These are phyloP conservation scores for Eumaeus atala DNA, from an alignment of 1,140 invertebrate species.

Conservation along the genomic window DNA sequence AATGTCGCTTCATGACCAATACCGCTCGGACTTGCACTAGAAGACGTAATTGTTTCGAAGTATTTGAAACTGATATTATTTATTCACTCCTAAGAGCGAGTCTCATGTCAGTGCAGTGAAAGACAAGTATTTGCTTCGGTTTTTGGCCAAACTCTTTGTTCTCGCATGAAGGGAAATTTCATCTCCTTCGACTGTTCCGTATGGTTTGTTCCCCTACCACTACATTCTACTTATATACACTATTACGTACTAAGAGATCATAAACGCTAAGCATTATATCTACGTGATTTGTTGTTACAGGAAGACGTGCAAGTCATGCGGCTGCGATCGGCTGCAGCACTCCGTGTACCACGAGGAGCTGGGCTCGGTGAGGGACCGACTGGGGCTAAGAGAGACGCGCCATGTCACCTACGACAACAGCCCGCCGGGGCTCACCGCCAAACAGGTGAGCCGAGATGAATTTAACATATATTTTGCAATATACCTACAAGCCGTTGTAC, in stretches of 20 bases:
- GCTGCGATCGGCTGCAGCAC: conserved; percentile 89
- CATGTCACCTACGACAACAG: conserved; percentile 83
- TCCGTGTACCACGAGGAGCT: conserved; percentile 92
- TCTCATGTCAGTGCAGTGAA: no score
- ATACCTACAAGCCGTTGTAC: not conserved
- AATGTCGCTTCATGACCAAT: no score
- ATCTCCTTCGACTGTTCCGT: no score
- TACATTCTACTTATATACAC: not conserved
- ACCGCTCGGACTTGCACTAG: no score
- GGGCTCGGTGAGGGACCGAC: conserved; percentile 84
- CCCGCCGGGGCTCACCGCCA: conserved; percentile 83
- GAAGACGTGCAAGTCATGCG: conserved; percentile 91
- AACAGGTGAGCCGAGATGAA: conserved; percentile 60
- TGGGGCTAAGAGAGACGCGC: conserved; percentile 80
- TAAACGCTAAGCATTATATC: not conserved
- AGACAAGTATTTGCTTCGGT: no score
- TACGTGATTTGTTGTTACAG: conserved; percentile 64
- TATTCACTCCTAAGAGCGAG: no score
- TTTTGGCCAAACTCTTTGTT: no score
- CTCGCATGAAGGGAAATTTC: no score
- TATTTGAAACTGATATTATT: no score
- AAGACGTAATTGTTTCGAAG: no score
- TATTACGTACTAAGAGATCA: not conserved
- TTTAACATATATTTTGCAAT: not conserved
- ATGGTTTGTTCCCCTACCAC: not conserved